phyloP scores from a whole-genome alignment of 2,113 vertebrate genomes.

The Myodes glareolus region DNA sequence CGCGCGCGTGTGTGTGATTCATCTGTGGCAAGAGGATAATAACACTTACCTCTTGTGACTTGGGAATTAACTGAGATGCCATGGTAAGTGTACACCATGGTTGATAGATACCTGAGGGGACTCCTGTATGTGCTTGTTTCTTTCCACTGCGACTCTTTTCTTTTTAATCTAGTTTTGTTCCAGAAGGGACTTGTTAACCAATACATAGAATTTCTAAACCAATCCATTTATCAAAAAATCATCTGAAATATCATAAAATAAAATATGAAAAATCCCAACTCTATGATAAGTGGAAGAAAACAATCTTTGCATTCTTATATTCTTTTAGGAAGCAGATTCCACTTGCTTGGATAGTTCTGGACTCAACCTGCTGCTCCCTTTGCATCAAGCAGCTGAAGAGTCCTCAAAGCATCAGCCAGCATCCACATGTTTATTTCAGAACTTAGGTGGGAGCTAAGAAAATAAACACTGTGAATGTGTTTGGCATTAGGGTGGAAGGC shows the following conservation, averaged over 20 bases:
- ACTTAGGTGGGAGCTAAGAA: slow-evolving; percentile 84
- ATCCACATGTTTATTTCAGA: slow-evolving; percentile 85
- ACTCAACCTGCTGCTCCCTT: background rate
- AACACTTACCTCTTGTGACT: fast-evolving
- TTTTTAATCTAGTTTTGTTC: slow-evolving; percentile 5
- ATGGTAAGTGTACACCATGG: fast-evolving
- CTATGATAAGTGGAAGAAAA: background rate
- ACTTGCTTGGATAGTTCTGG: slow-evolving; percentile 67
- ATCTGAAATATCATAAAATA: background rate
- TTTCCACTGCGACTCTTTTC: background rate
- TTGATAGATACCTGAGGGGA: background rate
- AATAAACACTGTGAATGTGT: slow-evolving; percentile 89
- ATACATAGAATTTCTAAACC: slow-evolving; percentile 61
- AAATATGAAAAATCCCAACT: background rate
- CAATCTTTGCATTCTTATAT: background rate
- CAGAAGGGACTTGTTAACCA: background rate
- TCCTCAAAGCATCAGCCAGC: slow-evolving; percentile 78
- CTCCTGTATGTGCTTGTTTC: fast-evolving
- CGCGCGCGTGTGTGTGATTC: background rate
- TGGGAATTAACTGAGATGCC: background rate
- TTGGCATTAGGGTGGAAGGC: slow-evolving; percentile 85
- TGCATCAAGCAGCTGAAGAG: slow-evolving; percentile 75
- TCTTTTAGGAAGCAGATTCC: slow-evolving; percentile 66
- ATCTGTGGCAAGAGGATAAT: background rate
- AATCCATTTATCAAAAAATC: slow-evolving; percentile 36